A percentile compares a stretch with the other conserved stretches of the same genome.
phyloP scores from a whole-genome alignment of 2,113 vertebrate genomes.

The Osmerus mordax region DNA sequence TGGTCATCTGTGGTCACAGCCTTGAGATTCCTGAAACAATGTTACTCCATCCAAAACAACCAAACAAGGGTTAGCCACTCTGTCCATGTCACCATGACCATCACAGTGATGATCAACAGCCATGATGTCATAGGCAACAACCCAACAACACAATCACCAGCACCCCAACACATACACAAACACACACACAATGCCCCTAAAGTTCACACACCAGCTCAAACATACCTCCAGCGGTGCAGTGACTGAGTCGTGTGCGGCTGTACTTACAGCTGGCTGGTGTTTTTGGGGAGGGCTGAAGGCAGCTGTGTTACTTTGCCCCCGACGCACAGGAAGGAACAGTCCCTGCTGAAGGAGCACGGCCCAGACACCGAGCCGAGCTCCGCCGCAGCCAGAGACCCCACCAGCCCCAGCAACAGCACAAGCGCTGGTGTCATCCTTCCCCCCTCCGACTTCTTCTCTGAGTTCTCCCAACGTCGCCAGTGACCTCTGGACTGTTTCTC shows the following conservation, averaged over 20 bases:
- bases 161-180: neutral
- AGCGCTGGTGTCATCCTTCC: no score
- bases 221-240: neutral
- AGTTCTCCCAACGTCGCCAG: neutral
- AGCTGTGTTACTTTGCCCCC: conserved; percentile 34
- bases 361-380: neutral
- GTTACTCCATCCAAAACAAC: conserved; percentile 35
- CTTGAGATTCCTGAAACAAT: conserved; percentile 52
- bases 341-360: conserved; percentile 21
- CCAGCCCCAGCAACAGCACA: neutral
- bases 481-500: neutral
- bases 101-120: neutral
- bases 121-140: neutral
- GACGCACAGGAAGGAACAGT: conserved; percentile 25
- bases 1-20: conserved; percentile 10
- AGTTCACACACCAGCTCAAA: neutral
- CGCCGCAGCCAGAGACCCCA: conserved; percentile 15
- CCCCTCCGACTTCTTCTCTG: no score
- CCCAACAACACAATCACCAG: neutral
- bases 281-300: conserved; percentile 50
- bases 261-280: conserved; percentile 67
- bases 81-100: neutral
- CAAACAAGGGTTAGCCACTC: conserved; percentile 18
- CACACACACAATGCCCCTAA: neutral
- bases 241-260: conserved; percentile 11